These are phyloP conservation scores for Tipula helvola DNA, from an alignment of 2,888 invertebrate species.

Conservation along the genomic window DNA sequence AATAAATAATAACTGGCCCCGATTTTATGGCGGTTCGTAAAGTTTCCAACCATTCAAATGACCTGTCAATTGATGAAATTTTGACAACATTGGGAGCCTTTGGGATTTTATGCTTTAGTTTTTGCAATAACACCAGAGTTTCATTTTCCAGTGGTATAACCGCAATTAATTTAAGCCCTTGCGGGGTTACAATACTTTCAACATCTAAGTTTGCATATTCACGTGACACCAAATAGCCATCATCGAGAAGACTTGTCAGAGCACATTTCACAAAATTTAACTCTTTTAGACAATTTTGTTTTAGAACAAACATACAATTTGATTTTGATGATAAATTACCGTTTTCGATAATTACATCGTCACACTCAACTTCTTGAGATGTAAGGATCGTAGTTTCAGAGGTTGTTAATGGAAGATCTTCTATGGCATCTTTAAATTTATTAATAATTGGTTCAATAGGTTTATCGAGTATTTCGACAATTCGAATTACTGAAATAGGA, in stretches of 20 bases:
- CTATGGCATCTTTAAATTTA: constrained; percentile 44
- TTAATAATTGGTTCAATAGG: constrained; percentile 40
- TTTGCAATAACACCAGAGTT: constrained; percentile 27
- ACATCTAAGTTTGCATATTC: constrained; percentile 42
- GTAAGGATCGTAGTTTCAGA: constrained; percentile 47
- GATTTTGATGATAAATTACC: constrained; percentile 39
- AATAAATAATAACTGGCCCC: constrained; percentile 38
- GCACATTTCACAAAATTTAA: constrained; percentile 33
- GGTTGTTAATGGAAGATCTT: constrained; percentile 55
- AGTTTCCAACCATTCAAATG: constrained; percentile 28
- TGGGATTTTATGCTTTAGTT: constrained; percentile 19
- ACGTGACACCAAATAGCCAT: constrained; percentile 47
- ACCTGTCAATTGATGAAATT: constrained; percentile 23
- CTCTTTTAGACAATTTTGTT: constrained; percentile 21
- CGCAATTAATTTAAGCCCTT: constrained; percentile 24
- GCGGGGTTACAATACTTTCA: constrained; percentile 21
- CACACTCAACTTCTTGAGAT: constrained; percentile 28
- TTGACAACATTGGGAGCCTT: constrained; percentile 22
- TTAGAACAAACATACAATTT: constrained; percentile 28
- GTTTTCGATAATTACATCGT: constrained; percentile 45
- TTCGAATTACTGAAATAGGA: constrained; percentile 46
- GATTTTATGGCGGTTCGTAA: constrained; percentile 25
- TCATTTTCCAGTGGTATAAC: constrained; percentile 26
- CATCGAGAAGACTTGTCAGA: constrained; percentile 40
- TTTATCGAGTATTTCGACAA: constrained; percentile 42